Conservation (phyloP, 2,113 vertebrate species). For the Pomatostomus ruficeps region DNA sequence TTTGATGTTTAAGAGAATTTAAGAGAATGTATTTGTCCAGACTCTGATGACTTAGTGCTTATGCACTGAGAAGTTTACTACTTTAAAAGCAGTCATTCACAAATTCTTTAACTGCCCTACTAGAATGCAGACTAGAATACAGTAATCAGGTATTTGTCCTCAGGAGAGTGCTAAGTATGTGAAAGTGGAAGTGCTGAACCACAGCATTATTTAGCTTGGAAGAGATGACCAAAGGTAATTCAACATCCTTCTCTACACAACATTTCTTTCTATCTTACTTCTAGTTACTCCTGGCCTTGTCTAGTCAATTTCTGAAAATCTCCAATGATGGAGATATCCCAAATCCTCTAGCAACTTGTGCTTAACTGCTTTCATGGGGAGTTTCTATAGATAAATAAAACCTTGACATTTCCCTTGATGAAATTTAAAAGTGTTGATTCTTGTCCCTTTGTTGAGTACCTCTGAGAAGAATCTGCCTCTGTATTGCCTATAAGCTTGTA, state of each 20-base stretch:
- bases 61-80: background rate
- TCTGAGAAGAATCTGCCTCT: background rate
- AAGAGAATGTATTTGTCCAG: background rate
- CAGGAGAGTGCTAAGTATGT: fast-evolving
- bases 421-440: background rate
- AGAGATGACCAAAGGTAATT: background rate
- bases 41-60: background rate
- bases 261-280: background rate
- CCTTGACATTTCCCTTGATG: background rate
- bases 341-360: background rate
- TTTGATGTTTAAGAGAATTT: background rate
- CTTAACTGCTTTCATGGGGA: background rate
- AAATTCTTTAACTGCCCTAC: background rate
- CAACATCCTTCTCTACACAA: background rate
- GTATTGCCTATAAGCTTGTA: background rate
- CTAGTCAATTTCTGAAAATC: background rate
- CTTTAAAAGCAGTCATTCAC: background rate
- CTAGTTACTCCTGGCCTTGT: background rate
- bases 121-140: background rate
- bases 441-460: background rate
- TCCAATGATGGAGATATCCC: background rate
- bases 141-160: background rate
- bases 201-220: background rate
- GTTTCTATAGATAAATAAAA: background rate
- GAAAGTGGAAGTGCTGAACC: background rate